Evolutionary conservation across 2,113 vertebrate genomes (phyloP).

Genomic region (Taurulus bubalis): DNA sequence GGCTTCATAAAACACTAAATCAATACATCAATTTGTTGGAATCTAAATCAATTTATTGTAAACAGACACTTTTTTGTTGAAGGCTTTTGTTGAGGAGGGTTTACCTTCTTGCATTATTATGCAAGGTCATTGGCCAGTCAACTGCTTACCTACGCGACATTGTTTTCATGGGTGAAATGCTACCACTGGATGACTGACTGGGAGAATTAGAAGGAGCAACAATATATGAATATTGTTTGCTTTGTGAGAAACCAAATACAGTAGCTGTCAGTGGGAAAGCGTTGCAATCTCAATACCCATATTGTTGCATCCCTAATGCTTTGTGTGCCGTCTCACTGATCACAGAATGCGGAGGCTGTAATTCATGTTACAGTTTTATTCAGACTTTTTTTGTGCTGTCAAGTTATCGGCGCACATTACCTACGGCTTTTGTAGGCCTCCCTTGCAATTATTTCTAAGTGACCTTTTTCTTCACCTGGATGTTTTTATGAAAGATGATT

Average conservation of each 20-base stretch:
- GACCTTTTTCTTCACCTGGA: conserved; percentile 42
- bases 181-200: conserved; percentile 31
- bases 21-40: background rate
- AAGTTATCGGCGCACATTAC: conserved; percentile 48
- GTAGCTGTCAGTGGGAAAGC: conserved; percentile 55
- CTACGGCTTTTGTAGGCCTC: conserved; percentile 39
- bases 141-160: conserved; percentile 41
- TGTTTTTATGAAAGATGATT: conserved; percentile 38
- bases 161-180: conserved; percentile 35
- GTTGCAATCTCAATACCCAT: conserved; percentile 58
- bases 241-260: conserved; percentile 46
- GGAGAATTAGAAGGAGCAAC: conserved; percentile 34
- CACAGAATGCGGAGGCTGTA: conserved; percentile 51
- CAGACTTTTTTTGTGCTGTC: conserved; percentile 52
- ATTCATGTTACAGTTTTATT: conserved; percentile 61
- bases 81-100: conserved; percentile 19
- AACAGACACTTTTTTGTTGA: background rate
- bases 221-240: conserved; percentile 38
- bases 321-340: conserved; percentile 60
- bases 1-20: conserved; percentile 2
- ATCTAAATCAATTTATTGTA: conserved; percentile 3
- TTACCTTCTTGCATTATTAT: conserved; percentile 7
- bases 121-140: conserved; percentile 46
- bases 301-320: conserved; percentile 62
- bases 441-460: conserved; percentile 39